Evolutionary conservation across 2,888 invertebrate genomes (phyloP), one percentile per base, ranked within the genome.

Genomic region (Hesperia comma): DNA sequence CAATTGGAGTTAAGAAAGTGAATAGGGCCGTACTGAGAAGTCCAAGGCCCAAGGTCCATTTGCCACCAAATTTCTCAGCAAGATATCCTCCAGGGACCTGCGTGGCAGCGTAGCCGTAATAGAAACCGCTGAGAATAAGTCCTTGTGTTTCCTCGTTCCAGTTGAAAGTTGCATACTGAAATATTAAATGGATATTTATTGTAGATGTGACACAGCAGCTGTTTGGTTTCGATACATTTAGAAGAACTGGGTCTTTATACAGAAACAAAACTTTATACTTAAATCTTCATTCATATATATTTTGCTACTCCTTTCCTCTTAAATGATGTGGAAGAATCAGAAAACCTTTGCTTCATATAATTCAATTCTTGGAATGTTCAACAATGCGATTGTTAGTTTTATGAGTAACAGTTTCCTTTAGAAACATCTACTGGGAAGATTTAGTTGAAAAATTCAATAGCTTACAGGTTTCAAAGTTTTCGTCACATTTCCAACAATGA

Each of bases 71-170:
- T 75, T 93, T 95, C 74, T 97, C 97, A 0, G 97, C 96, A 61
- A 98, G 82, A 72, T 96, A 94, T 43, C 97, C 98, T 19, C 97
- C 98, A 0, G 97, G 97, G 5, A 98, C 88, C 82, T 97, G 97
- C 0, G 97, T 97, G 0, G 97, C 83, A 8, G 97, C 95, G 81
- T 97, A 97, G 0, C 97, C 97, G 91, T 96, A 97, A 87, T 96
- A 98, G 81, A 98, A 97, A 0, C 96, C 95, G 53, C 96, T 95
- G 2, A 97, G 88, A 55, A 97, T 96, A 5, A 96, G 81, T 0
- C 97, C 97, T 91, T 96, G 96, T 0, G 94, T 93, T 68, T 92
- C 83, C 76, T 95, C 94, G 43, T 94, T 93, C 96, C 96, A 97
- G 1, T 95, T 93, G 75, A 94, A 95, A 19, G 84, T 86, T 0